phyloP scores from a whole-genome alignment of 2,113 vertebrate species.

The Sander lucioperca region DNA sequence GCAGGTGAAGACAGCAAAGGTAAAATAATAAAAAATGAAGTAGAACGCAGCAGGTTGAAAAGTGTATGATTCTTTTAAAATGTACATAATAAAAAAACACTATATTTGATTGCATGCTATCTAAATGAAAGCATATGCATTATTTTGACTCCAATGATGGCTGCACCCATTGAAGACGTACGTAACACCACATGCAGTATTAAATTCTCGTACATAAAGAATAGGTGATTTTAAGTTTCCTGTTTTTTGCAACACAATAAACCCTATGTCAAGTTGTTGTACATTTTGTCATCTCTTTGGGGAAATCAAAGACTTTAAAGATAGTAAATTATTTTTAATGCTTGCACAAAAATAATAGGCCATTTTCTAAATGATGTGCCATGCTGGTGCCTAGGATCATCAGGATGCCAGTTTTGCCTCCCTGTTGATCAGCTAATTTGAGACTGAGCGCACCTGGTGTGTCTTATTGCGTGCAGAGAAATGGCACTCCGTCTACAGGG shows the following conservation, averaged over 20 bases:
- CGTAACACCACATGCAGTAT: neutral
- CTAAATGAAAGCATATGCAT: neutral
- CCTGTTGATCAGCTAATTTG: conserved; percentile 87
- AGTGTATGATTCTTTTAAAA: neutral
- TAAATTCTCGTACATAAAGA: conserved; percentile 7
- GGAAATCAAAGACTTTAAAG: conserved; percentile 82
- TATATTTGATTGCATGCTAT: neutral
- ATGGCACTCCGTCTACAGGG: conserved; percentile 68
- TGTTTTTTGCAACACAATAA: conserved; percentile 42
- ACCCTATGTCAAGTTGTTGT: conserved; percentile 63
- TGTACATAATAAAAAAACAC: neutral
- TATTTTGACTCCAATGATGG: neutral
- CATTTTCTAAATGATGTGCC: conserved; percentile 86
- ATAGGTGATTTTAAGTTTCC: conserved; percentile 30
- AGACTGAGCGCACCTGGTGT: conserved; percentile 85
- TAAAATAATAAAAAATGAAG: neutral
- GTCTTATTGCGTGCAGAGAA: conserved; percentile 80
- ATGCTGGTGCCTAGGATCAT: conserved; percentile 82
- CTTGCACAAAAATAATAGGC: conserved; percentile 85
- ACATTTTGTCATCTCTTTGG: conserved; percentile 72
- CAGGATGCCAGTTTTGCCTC: conserved; percentile 82
- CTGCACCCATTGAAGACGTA: neutral
- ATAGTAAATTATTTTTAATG: conserved; percentile 87
- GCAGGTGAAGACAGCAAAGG: neutral
- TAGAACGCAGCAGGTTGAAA: neutral